Evolutionary conservation across 2,888 invertebrate genomes (phyloP).

Genomic region (Linnaemya vulpina): DNA sequence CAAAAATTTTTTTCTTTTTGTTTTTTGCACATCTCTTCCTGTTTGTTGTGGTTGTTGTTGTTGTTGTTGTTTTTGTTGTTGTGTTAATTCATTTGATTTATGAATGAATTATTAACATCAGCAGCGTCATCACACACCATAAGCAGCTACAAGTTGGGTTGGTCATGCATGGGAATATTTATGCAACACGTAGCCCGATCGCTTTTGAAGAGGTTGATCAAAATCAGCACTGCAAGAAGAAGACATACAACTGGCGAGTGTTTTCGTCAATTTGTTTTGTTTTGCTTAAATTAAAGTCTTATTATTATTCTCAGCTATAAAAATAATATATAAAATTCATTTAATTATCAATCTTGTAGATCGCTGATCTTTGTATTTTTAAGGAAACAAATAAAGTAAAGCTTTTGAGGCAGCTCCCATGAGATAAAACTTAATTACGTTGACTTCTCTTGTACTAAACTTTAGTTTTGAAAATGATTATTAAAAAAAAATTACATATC

Average conservation of each 20-base stretch:
- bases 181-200: constrained; percentile 13
- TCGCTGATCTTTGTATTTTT: too few relatives aligned
- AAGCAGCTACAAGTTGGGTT: constrained; percentile 10
- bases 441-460: too few relatives aligned
- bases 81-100: constrained; percentile 18
- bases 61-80: neutral
- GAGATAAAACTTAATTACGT: too few relatives aligned
- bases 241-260: neutral
- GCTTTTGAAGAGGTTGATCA: constrained; percentile 8
- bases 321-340: neutral
- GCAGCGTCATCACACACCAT: neutral
- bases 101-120: constrained; percentile 30
- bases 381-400: too few relatives aligned
- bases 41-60: constrained; percentile 14
- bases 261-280: neutral
- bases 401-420: too few relatives aligned
- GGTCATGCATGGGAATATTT: constrained; percentile 16
- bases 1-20: neutral
- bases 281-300: neutral
- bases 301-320: neutral
- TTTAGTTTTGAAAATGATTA: too few relatives aligned
- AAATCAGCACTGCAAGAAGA: constrained; percentile 6
- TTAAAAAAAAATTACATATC: too few relatives aligned
- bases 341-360: too few relatives aligned
- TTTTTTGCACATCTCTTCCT: constrained; percentile 31